A percentile compares a stretch with the other conserved stretches of the same genome.
Conservation (phyloP, 2,888 invertebrate species). For the Amaurobius ferox region DNA sequence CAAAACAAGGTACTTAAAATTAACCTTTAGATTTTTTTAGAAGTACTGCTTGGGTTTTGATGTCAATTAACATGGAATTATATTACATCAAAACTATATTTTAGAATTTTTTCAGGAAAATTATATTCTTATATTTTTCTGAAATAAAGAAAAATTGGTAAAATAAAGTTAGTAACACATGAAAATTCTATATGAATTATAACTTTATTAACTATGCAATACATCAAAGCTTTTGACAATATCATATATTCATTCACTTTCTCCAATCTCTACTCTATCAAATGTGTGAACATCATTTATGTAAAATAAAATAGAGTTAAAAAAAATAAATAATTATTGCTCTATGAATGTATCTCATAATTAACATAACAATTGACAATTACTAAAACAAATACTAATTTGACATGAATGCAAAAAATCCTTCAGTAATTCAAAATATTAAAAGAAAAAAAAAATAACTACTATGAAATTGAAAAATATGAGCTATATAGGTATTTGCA, state of each 20-base stretch:
- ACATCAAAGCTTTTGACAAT: slow-evolving; percentile 10
- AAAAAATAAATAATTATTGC: neutral
- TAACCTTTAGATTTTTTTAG: too few relatives aligned
- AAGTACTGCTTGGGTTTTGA: too few relatives aligned
- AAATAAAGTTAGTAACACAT: too few relatives aligned
- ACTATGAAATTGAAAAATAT: neutral
- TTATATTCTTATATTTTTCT: too few relatives aligned
- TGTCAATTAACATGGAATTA: too few relatives aligned
- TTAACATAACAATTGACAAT: neutral
- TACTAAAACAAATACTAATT: neutral
- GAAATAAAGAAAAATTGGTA: too few relatives aligned
- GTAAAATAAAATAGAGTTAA: neutral
- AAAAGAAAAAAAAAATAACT: too few relatives aligned
- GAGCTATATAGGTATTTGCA: neutral
- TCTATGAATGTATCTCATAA: neutral
- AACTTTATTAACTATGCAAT: slow-evolving; percentile 12
- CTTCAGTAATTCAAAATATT: neutral
- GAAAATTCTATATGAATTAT: slow-evolving; percentile 9
- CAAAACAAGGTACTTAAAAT: too few relatives aligned
- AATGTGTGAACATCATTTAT: neutral
- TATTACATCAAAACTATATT: too few relatives aligned
- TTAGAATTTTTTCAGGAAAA: too few relatives aligned
- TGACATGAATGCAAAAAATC: neutral
- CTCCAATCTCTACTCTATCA: neutral
- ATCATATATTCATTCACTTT: neutral